Evolutionary conservation across 2,888 invertebrate genomes (phyloP), one percentile per base, ranked within the genome.

Genomic region (Axea sp.): DNA sequence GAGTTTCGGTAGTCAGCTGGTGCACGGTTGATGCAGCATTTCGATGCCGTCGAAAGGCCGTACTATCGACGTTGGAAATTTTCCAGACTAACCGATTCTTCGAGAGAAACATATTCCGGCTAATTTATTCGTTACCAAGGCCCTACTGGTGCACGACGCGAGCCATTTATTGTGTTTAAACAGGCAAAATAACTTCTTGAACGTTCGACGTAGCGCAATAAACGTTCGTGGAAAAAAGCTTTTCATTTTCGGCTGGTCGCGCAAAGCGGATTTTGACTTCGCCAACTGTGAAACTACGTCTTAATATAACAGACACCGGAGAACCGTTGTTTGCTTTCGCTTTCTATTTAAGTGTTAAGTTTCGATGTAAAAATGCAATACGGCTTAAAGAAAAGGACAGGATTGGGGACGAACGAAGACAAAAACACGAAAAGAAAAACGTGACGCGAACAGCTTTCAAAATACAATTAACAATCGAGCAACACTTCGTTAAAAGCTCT

Each of bases 1-100:
- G n/a, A n/a, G n/a, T n/a, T n/a, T n/a, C n/a, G n/a, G n/a, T n/a
- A n/a, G n/a, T n/a, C n/a, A n/a, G n/a, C n/a, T n/a, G n/a, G n/a
- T n/a, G n/a, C n/a, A n/a, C n/a, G n/a, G n/a, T n/a, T n/a, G n/a
- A n/a, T n/a, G n/a, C n/a, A n/a, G n/a, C n/a, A n/a, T n/a, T n/a
- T n/a, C n/a, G n/a, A n/a, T n/a, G n/a, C n/a, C n/a, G n/a, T n/a
- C n/a, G n/a, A n/a, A n/a, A n/a, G n/a, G n/a, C n/a, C n/a, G n/a
- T n/a, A n/a, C n/a, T 65, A 65, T 53, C 59, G 64, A 73, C 68
- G n/a, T 65, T 77, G 75, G 68, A 75, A 64, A 57, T 35, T 55
- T 45, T 76, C 73, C 73, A 68, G 62, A 57, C 53, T 39, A 15
- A 24, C 24, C 67, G 17, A 68, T 62, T 67, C 30, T 37, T 31